These are phyloP conservation scores for Centrocercus urophasianus DNA, from an alignment of 2,113 vertebrate species.

Conservation along the genomic window DNA sequence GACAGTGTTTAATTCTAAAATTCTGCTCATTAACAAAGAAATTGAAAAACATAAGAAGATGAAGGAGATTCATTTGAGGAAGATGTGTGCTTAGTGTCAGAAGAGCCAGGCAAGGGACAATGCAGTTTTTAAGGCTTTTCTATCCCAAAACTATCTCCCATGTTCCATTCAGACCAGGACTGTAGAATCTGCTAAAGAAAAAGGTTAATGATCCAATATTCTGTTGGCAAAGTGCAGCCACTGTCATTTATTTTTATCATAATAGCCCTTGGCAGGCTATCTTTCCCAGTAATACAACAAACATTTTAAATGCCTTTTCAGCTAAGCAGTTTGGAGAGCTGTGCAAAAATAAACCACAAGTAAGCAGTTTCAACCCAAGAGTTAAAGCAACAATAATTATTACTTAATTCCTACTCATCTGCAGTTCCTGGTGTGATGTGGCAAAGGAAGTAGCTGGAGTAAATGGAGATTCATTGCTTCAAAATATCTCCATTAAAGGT, in stretches of 20 bases:
- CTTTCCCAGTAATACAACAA: constrained; percentile 30
- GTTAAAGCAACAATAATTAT: constrained; percentile 28
- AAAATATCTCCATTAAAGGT: constrained; percentile 15
- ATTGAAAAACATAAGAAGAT: neutral
- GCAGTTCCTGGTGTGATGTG: neutral
- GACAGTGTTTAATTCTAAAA: neutral
- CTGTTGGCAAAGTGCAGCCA: constrained; percentile 11
- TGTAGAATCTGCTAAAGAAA: constrained; percentile 11
- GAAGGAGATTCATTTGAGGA: neutral
- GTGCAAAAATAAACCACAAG: constrained; percentile 39
- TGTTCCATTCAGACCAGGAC: neutral
- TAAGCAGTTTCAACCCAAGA: constrained; percentile 9
- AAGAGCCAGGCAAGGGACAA: neutral
- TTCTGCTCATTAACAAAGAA: neutral
- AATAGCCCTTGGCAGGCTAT: constrained; percentile 52
- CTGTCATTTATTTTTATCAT: constrained; percentile 49
- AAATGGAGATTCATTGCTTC: neutral
- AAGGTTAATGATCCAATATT: constrained; percentile 31
- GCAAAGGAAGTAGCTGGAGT: neutral
- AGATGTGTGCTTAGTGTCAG: neutral
- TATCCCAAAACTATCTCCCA: neutral
- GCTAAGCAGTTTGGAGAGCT: neutral
- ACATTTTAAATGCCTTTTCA: constrained; percentile 44
- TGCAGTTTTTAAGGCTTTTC: neutral
- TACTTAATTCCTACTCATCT: constrained; percentile 17